A percentile compares a stretch with the other conserved stretches of the same genome.
Conservation (phyloP, 2,113 vertebrate species). For the Ondatra zibethicus region DNA sequence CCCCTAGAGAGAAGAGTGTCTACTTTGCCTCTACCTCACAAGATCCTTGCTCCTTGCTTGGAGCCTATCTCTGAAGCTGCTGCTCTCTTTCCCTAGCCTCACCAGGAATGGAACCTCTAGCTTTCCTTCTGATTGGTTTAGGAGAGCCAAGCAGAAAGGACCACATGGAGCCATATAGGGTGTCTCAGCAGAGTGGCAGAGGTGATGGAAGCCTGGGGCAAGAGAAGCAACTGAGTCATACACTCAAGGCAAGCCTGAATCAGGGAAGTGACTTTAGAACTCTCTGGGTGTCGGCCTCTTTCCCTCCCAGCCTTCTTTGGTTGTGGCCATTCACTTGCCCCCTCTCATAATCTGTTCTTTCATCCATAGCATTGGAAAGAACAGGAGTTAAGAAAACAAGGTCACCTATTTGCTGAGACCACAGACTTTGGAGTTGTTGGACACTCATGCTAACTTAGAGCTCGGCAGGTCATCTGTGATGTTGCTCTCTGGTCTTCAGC, state of each 20-base stretch:
- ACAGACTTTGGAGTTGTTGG: background rate
- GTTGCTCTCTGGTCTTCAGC: conserved; percentile 24
- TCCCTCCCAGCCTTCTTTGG: conserved; percentile 50
- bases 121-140: background rate
- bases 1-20: background rate
- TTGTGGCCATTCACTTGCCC: conserved; percentile 5
- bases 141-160: background rate
- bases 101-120: background rate
- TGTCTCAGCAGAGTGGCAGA: background rate
- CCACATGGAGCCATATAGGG: background rate
- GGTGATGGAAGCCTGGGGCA: conserved; percentile 44
- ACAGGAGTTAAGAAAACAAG: conserved; percentile 20
- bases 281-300: conserved; percentile 51
- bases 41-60: background rate
- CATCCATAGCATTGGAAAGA: background rate
- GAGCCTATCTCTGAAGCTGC: background rate
- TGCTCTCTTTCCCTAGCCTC: background rate
- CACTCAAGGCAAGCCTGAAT: conserved; percentile 63
- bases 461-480: background rate
- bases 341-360: conserved; percentile 50
- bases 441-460: background rate
- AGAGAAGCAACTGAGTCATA: conserved; percentile 66
- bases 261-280: conserved; percentile 69
- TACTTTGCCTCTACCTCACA: conserved; percentile 6
- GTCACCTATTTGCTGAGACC: background rate